Percentiles rank a stretch among this genome's conserved stretches.
Evolutionary conservation across 2,113 vertebrate genomes (phyloP).

Genomic region (Forbesichthys papilliferus): DNA sequence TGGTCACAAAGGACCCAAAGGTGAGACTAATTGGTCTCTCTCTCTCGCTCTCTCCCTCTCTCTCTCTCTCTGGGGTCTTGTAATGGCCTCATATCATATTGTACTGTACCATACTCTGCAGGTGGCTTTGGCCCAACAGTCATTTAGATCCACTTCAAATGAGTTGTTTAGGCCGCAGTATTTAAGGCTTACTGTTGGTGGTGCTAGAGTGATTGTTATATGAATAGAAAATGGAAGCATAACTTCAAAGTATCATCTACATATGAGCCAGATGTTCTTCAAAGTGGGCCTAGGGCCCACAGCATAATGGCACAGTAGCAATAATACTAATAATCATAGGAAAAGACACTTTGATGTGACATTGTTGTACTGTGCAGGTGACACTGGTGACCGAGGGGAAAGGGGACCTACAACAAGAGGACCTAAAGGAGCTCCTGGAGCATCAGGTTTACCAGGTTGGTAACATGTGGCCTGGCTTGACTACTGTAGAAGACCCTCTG

Average conservation of each 20-base stretch:
- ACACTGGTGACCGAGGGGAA: constrained; percentile 90
- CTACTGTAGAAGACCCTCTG: neutral
- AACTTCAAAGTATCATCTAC: too few relatives aligned
- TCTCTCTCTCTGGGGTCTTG: neutral
- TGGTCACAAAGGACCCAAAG: constrained; percentile 90
- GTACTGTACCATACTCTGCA: too few relatives aligned
- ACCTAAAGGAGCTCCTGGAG: constrained; percentile 85
- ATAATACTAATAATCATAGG: neutral
- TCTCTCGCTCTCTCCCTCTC: neutral
- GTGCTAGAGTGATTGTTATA: too few relatives aligned
- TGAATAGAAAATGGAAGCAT: too few relatives aligned
- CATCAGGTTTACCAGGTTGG: constrained; percentile 88
- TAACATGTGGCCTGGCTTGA: neutral
- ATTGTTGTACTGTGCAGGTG: constrained; percentile 75
- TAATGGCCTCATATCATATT: too few relatives aligned
- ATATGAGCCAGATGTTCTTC: too few relatives aligned
- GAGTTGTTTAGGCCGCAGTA: too few relatives aligned
- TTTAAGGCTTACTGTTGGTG: too few relatives aligned
- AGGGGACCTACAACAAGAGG: constrained; percentile 86
- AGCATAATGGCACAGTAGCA: too few relatives aligned
- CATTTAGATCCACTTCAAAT: too few relatives aligned
- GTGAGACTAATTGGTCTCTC: constrained; percentile 66
- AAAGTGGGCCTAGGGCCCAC: too few relatives aligned
- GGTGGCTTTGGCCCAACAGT: too few relatives aligned
- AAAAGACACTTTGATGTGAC: neutral